A percentile compares a stretch with the other conserved stretches of the same genome.
Conservation (phyloP, 1,140 invertebrate genomes). For the Anagrus nilaparvatae region DNA sequence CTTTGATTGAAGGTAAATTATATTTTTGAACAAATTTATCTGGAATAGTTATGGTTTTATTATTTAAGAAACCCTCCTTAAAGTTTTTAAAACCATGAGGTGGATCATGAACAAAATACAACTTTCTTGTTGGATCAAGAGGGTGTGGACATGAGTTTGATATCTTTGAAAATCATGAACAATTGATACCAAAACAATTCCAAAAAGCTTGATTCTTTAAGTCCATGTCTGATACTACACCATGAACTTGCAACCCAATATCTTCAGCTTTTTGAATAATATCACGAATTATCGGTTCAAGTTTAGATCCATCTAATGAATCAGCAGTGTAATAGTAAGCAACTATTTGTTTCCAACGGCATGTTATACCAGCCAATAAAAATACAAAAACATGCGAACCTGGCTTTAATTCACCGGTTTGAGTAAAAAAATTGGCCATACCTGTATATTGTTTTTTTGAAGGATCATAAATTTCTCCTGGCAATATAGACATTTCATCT, state of each 20-base stretch:
- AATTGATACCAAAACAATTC: constrained; percentile 1
- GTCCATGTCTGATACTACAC: constrained; percentile 8
- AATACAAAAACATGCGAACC: constrained; percentile 14
- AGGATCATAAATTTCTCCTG: background rate
- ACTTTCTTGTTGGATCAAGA: background rate
- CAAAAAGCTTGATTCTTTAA: background rate
- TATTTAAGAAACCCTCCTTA: constrained; percentile 8
- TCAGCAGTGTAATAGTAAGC: constrained; percentile 12
- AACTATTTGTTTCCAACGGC: constrained; percentile 16
- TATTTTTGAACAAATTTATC: constrained; percentile 3
- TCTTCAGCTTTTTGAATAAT: constrained; percentile 7
- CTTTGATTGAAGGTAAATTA: constrained; percentile 6
- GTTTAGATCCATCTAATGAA: constrained; percentile 2
- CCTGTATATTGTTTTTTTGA: background rate
- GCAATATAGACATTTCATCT: constrained; percentile 8
- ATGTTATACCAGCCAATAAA: constrained; percentile 11
- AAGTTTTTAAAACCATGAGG: constrained; percentile 7
- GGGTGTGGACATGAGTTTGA: constrained; percentile 9
- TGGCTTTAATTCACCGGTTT: too few species aligned
- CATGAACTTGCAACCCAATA: constrained; percentile 1
- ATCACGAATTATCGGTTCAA: background rate
- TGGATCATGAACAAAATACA: constrained; percentile 10
- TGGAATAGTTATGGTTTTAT: constrained; percentile 1
- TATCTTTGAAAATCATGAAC: background rate
- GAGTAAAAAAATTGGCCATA: background rate